These are phyloP conservation scores for Pilophorus perplexus DNA, from an alignment of 2,888 invertebrate genomes.

Conservation along the genomic window DNA sequence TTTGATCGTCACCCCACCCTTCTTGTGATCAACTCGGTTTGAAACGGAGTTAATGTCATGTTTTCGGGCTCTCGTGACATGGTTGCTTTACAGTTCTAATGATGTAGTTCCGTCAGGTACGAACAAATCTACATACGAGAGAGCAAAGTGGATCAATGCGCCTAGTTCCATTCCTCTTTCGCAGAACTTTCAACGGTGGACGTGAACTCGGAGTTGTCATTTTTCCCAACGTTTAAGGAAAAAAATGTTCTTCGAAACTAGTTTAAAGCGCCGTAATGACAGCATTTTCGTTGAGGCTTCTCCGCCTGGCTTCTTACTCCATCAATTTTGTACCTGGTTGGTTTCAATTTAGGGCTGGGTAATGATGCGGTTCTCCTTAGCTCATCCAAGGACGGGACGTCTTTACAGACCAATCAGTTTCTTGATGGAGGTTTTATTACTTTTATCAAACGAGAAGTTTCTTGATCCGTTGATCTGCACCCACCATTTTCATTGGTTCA, in stretches of 20 bases:
- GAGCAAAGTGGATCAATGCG: too few species aligned
- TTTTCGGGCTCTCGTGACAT: background rate
- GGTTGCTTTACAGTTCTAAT: background rate
- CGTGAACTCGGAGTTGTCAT: background rate
- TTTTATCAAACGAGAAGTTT: too few species aligned
- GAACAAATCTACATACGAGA: too few species aligned
- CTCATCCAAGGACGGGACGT: background rate
- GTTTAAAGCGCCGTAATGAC: background rate
- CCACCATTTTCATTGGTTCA: too few species aligned
- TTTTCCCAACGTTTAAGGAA: background rate
- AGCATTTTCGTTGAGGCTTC: background rate
- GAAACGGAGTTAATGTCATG: too few species aligned
- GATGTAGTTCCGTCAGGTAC: too few species aligned
- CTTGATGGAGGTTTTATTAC: too few species aligned
- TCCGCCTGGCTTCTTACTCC: background rate
- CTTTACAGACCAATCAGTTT: background rate
- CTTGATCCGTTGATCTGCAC: too few species aligned
- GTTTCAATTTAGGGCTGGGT: constrained; percentile 10
- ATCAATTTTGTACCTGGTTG: background rate
- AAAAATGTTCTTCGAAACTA: background rate
- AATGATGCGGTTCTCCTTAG: constrained; percentile 17
- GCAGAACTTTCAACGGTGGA: background rate
- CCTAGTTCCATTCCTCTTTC: too few species aligned
- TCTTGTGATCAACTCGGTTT: too few species aligned
- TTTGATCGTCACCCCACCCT: too few species aligned